A percentile compares a stretch with the other conserved stretches of the same genome.
Conservation (phyloP, 2,113 vertebrate species). For the Cyprinus carpio region DNA sequence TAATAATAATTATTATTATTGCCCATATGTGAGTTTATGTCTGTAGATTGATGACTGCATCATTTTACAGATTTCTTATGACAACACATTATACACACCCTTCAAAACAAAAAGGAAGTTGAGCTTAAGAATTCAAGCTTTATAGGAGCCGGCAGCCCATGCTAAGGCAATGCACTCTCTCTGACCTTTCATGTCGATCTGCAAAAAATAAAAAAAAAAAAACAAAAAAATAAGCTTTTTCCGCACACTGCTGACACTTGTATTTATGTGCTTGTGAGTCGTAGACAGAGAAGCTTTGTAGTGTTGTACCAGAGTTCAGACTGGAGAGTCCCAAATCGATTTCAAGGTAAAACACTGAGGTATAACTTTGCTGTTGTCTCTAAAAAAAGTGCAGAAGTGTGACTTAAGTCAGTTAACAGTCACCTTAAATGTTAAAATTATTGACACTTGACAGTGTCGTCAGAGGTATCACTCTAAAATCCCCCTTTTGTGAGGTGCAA, state of each 20-base stretch:
- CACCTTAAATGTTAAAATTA: not conserved
- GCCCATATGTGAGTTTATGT: not conserved
- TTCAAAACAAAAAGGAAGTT: not conserved
- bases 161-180: slow-evolving; percentile 29
- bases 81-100: not conserved
- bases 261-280: not conserved
- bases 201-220: not conserved
- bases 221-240: not conserved
- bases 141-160: not conserved
- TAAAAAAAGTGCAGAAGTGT: slow-evolving; percentile 18
- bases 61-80: not conserved
- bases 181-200: slow-evolving; percentile 43
- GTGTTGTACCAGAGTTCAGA: not conserved
- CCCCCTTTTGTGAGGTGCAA: slow-evolving; percentile 31
- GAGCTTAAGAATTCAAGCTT: not conserved
- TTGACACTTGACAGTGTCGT: not conserved
- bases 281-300: not conserved
- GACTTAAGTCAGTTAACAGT: slow-evolving; percentile 16
- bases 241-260: not conserved
- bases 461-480: slow-evolving; percentile 15
- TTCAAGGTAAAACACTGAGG: not conserved
- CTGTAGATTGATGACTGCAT: not conserved
- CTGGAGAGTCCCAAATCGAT: slow-evolving; percentile 7
- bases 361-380: not conserved
- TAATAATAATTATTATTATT: too few relatives aligned